Base-by-base conservation (phyloP, 1,140 invertebrate species). In the Mycetomoellerius zeteki region DNA sequence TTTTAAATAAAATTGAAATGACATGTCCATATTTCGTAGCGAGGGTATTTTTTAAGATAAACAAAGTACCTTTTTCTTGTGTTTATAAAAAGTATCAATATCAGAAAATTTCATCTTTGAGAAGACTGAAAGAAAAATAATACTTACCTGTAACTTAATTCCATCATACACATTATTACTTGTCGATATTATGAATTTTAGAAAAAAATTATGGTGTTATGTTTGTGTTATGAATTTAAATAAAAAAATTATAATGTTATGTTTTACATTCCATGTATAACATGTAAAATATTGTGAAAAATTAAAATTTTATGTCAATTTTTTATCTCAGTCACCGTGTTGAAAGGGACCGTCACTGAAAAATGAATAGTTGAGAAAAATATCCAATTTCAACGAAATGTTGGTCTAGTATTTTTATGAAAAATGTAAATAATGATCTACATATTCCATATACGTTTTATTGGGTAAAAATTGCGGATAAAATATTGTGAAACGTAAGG, bases 351-450 rank as follows among this genome's bases (percentile, higher is more conserved):
- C 27, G 54, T 12, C 52, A 2, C 27, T 30, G 0, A 19, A 37
- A 21, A 21, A 60, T 21, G n/a, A 75, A 33, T 37, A 24, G 33
- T 60, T 19, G 16, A 43, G 21, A 60, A 76, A 43, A 60, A 76
- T 76, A 60, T 60, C 21, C 33, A 27, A 43, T 37, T 76, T 58
- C n/a, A 16, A 60, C 33, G 16, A 19, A 76, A 60, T 43, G 12
- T 37, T 27, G 24, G 21, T 67, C n/a, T n/a, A 21, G 24, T 71
- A 71, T 81, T 81, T 69, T 56, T 71, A 47, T 56, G n/a, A 71
- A 71, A 56, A 30, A 33, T 52, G n/a, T 52, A 60, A 43, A 56
- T 24, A 14, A 14, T 69, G 4, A 54, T 71, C 10, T 69, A 10
- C 7, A 30, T 50, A 6, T 71, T 16, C 30, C 10, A 16, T 80